A percentile compares a stretch with the other conserved stretches of the same genome.
Conservation (phyloP, 2,113 vertebrate species). For the Myocastor coypus region DNA sequence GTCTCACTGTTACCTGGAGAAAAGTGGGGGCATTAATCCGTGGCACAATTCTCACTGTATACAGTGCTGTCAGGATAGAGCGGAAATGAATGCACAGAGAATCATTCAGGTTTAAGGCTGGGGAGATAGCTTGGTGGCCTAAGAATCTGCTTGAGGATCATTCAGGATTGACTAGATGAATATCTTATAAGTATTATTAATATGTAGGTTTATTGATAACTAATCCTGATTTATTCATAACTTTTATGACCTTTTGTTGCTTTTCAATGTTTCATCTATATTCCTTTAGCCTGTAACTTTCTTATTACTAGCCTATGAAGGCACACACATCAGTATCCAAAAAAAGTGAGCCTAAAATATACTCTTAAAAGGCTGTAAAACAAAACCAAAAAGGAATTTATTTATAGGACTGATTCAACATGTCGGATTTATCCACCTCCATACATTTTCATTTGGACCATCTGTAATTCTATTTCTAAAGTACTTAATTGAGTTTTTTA, state of each 20-base stretch:
- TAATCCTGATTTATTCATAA: background rate
- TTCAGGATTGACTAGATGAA: background rate
- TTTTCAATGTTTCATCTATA: background rate
- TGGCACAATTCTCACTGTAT: background rate
- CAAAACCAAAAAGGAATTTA: slow-evolving; percentile 64
- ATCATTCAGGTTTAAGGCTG: background rate
- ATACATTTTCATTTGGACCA: slow-evolving; percentile 82
- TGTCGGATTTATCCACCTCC: slow-evolving; percentile 81
- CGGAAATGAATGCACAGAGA: background rate
- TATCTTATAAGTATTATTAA: background rate
- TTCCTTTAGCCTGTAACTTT: background rate
- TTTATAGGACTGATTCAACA: slow-evolving; percentile 86
- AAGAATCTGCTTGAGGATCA: background rate
- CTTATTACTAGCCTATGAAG: background rate
- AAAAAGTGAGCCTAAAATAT: slow-evolving; percentile 73
- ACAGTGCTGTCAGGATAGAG: background rate
- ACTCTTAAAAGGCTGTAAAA: slow-evolving; percentile 72
- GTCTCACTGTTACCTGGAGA: background rate
- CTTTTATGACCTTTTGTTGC: slow-evolving; percentile 9
- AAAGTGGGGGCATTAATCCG: background rate
- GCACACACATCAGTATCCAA: slow-evolving; percentile 67
- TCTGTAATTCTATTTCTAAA: slow-evolving; percentile 86
- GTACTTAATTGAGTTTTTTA: slow-evolving; percentile 81
- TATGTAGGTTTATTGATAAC: background rate
- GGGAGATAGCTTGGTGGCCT: too few relatives aligned